These are phyloP conservation scores for Dynastes maya DNA, from an alignment of 2,888 invertebrate species.

Conservation along the genomic window DNA sequence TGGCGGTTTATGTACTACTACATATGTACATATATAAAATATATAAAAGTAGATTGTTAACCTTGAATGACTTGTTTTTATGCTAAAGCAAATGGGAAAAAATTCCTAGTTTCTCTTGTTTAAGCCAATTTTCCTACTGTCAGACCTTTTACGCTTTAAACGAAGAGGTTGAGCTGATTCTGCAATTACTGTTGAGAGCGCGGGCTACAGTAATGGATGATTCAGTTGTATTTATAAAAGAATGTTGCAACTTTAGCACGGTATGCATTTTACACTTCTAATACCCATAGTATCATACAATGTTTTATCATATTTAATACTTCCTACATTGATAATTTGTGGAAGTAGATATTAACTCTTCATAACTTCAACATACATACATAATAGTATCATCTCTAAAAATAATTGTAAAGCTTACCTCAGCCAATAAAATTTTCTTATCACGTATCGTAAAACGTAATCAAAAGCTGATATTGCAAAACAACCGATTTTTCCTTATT, in stretches of 20 bases:
- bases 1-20: neutral
- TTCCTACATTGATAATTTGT: no score
- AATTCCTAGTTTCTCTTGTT: neutral
- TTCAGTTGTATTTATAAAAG: no score
- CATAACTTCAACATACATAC: neutral
- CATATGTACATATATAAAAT: neutral
- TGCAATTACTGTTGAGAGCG: neutral
- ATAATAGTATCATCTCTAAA: conserved; percentile 15
- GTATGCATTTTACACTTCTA: neutral
- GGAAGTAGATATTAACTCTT: no score
- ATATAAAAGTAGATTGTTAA: conserved; percentile 30
- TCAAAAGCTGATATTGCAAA: neutral
- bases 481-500: no score
- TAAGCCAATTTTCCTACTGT: no score
- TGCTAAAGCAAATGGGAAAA: neutral
- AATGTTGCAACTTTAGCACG: no score
- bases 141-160: no score
- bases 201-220: no score
- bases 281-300: no score
- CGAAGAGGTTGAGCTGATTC: neutral
- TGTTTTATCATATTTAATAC: no score
- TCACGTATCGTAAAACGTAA: neutral
- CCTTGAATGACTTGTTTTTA: conserved; percentile 31
- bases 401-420: conserved; percentile 11
- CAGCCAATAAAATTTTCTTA: neutral